Evolutionary conservation across 2,888 invertebrate species (phyloP), one percentile per base, ranked within the genome.

Genomic region (Diogma glabrata): DNA sequence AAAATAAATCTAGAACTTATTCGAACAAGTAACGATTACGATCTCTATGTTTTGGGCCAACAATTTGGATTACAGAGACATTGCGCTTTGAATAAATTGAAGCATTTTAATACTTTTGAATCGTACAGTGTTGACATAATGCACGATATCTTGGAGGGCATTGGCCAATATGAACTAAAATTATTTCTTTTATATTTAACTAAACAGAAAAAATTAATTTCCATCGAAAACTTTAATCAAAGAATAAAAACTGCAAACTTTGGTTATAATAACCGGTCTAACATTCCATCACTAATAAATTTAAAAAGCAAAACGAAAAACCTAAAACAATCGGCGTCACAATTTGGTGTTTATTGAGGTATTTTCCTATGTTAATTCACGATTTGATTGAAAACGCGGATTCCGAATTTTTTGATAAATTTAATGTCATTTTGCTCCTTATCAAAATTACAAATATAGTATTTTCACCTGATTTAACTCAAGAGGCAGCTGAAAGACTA

Each of bases 291-390:
- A 14, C 19, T 38, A 38, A 38, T 38, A 14, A 38, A 38, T 38
- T 38, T 38, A 38, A 19, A 38, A 4, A 38, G 17, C 10, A 38
- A 38, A 14, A 38, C 17, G 16, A 38, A 38, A 38, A 38, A 38
- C 19, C 19, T 38, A 16, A 38, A 16, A 38, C 38, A 38, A 10
- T 14, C 38, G 4, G 38, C 38, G 19, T 38, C 38, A 38, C 38
- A 38, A 12, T 38, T 38, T 38, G 38, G 38, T 38, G 38, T 38
- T 38, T 38, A 38, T 19, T 38, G 7, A 38, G 38, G 19, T 38
- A 38, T 38, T 38, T 16, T 16, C 38, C 38, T 17, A 38, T 38
- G 38, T 14, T 38, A 19, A 38, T 38, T 38, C 38, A 38, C 10
- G 38, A 38, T 38, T 38, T 38, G 19, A 2, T 40, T 40, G 19